These are phyloP conservation scores for Chloroclysta siterata DNA, from an alignment of 2,888 invertebrate species.

Conservation along the genomic window DNA sequence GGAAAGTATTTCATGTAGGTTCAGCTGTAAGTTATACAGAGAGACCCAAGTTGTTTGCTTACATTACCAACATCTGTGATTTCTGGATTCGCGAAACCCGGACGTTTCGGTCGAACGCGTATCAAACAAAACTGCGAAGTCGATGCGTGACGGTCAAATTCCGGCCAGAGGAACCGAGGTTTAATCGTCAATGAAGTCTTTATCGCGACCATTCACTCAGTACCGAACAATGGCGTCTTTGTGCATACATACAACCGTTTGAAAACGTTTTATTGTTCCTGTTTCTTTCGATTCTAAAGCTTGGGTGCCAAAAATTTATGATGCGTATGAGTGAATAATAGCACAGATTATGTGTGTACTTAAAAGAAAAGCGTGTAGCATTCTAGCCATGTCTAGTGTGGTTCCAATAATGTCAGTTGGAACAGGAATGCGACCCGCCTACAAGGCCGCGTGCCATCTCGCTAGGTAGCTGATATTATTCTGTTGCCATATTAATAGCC, in stretches of 20 bases:
- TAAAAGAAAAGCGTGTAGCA: constrained; percentile 48
- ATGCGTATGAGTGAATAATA: not conserved
- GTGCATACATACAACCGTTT: constrained; percentile 23
- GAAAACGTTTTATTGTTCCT: constrained; percentile 20
- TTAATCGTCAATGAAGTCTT: constrained; percentile 62
- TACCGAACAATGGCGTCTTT: constrained; percentile 62
- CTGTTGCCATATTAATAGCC: constrained; percentile 44
- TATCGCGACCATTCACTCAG: constrained; percentile 57
- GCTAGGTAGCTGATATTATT: constrained; percentile 47
- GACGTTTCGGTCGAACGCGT: constrained; percentile 49
- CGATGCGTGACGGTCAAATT: constrained; percentile 41
- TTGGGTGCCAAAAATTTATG: not conserved
- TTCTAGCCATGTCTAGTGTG: constrained; percentile 38
- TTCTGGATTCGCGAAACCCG: constrained; percentile 37
- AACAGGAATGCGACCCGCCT: constrained; percentile 81
- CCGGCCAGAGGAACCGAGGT: constrained; percentile 53
- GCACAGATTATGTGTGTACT: not conserved
- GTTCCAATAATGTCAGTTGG: constrained; percentile 74
- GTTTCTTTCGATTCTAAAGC: constrained; percentile 6
- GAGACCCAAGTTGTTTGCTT: constrained; percentile 24
- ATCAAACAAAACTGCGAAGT: constrained; percentile 51
- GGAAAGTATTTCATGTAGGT: not conserved
- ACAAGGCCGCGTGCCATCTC: constrained; percentile 74
- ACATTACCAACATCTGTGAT: constrained; percentile 36
- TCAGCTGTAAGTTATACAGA: constrained; percentile 14